Conservation (phyloP, 2,797 vertebrate species). For the Meda fulgida region DNA sequence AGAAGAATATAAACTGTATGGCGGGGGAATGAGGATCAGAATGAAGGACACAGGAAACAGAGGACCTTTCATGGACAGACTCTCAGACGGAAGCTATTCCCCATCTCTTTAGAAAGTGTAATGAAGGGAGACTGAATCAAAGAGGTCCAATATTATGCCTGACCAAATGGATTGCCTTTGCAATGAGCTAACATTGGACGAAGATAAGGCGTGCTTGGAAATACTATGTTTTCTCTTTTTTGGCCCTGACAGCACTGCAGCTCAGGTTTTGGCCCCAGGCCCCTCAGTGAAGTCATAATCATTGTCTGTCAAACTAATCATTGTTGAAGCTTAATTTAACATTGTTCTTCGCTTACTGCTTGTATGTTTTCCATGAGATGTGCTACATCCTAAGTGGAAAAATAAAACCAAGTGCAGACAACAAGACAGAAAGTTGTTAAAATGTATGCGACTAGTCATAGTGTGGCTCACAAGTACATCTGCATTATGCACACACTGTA, state of each 20-base stretch:
- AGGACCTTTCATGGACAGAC: slow-evolving; percentile 37
- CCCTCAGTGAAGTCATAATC: slow-evolving; percentile 32
- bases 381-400: not conserved
- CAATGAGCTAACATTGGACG: not conserved
- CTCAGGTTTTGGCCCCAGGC: not conserved
- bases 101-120: slow-evolving; percentile 41
- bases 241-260: not conserved
- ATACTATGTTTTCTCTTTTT: not conserved
- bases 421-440: not conserved
- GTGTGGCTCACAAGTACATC: not conserved
- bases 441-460: not conserved
- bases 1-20: slow-evolving; percentile 35
- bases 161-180: slow-evolving; percentile 33
- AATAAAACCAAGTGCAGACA: slow-evolving; percentile 4
- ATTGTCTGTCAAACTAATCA: slow-evolving; percentile 50
- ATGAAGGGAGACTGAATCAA: slow-evolving; percentile 45
- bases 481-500: not conserved
- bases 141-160: slow-evolving; percentile 38
- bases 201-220: not conserved
- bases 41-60: slow-evolving; percentile 4
- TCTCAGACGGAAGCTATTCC: slow-evolving; percentile 24
- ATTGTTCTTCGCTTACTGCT: slow-evolving; percentile 23
- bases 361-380: not conserved
- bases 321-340: slow-evolving; percentile 57
- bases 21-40: not conserved